Base-by-base conservation (phyloP, 2,797 vertebrate species). In the Manis crassicaudata region DNA sequence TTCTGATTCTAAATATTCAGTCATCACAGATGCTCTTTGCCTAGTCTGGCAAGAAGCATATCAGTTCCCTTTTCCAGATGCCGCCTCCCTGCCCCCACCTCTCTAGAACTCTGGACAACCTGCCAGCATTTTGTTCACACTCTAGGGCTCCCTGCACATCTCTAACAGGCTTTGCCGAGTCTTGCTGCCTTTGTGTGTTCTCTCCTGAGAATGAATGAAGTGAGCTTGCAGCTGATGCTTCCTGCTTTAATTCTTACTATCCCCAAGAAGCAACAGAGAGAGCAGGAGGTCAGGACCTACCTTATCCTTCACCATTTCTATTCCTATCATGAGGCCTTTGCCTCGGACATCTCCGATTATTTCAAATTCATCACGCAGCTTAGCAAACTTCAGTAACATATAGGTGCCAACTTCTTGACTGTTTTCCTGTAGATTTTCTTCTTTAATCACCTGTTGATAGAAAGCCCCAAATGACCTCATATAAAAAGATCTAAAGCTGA, bases 301-400 rank as follows among this genome's bases (percentile, higher is more conserved):
- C 99, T 99, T 99, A 97, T 99, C 99, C 97, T 98, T 98, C 79
- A 99, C 99, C 99, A 99, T 99, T 98, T 99, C 99, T 94, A 99
- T 97, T 1, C 99, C 99, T 3, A 99, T 99, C 98, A 98, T 98
- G 90, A 99, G 99, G 72, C 99, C 99, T 98, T 99, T 99, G 83
- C 99, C 99, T 52, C 99, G 99, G 72, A 99, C 99, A 17, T 99
- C 99, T 25, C 99, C 99, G 4, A 99, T 90, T 2, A 99, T 99
- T 96, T 99, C 99, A 0, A 99, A 99, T 92, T 99, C 98, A 92
- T 99, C 99, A 72, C 99, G 98, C 77, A 99, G 98, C 94, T 99
- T 99, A 54, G 99, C 99, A 92, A 99, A 70, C 97, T 99, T 98
- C 14, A 97, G 98, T 75, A 99, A 92, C 96, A 99, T 92, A 75